These are phyloP conservation scores for Dipodomys spectabilis DNA, from an alignment of 2,113 vertebrate species.

Conservation along the genomic window DNA sequence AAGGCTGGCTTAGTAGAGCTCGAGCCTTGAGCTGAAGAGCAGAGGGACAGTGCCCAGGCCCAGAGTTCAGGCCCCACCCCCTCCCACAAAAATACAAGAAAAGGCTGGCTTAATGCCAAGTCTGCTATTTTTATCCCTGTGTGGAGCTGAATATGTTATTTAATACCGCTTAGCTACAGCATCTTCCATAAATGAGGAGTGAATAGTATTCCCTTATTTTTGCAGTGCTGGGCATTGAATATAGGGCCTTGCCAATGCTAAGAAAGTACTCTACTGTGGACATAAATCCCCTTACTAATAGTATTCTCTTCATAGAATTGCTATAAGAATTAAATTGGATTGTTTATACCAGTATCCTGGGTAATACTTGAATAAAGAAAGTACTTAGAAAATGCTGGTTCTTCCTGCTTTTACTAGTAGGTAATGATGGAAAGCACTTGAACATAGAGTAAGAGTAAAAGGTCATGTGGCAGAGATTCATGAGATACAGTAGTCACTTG, in stretches of 20 bases:
- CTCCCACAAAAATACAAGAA: no score
- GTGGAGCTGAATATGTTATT: neutral
- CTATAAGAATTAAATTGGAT: conserved; percentile 12
- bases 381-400: neutral
- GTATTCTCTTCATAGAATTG: neutral
- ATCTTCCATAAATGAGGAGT: neutral
- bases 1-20: neutral
- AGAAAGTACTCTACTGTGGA: neutral
- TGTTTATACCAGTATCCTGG: neutral
- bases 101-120: neutral
- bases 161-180: neutral
- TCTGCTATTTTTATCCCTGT: neutral
- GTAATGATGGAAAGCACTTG: conserved; percentile 15
- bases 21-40: no score
- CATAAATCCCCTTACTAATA: neutral
- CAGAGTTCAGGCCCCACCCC: no score
- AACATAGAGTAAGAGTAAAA: neutral
- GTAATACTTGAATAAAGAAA: neutral
- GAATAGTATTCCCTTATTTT: neutral
- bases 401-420: neutral
- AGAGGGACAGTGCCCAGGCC: no score
- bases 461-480: neutral
- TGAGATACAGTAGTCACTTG: neutral
- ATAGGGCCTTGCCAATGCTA: neutral
- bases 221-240: neutral